Percentiles rank a stretch among this genome's conserved stretches.
phyloP scores from a whole-genome alignment of 2,113 vertebrate species.

The Phaethon lepturus region DNA sequence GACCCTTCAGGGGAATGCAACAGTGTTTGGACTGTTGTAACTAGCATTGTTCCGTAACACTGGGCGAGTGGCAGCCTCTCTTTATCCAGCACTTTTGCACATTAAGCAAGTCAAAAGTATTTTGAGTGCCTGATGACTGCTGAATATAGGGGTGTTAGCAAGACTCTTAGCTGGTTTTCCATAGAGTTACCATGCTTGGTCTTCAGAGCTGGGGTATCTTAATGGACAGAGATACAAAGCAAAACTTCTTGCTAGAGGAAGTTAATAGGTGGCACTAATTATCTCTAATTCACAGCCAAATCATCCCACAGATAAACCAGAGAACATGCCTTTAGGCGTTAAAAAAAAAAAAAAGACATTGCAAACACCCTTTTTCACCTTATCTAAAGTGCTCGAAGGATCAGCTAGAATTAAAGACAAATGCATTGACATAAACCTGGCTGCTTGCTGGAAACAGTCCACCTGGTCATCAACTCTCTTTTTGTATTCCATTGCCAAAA shows the following conservation, averaged over 20 bases:
- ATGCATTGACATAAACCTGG: neutral
- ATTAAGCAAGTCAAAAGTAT: neutral
- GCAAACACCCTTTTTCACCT: neutral
- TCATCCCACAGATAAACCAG: neutral
- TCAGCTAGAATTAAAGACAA: neutral
- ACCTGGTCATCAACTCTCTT: neutral
- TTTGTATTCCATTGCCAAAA: neutral
- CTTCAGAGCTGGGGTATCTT: neutral
- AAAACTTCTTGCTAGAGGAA: neutral
- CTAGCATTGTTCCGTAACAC: neutral
- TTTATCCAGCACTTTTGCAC: neutral
- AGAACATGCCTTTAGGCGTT: neutral
- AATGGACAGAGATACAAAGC: neutral
- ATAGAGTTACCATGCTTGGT: neutral
- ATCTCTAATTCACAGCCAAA: neutral
- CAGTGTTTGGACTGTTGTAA: neutral
- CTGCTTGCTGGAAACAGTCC: neutral
- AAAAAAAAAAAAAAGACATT: neutral
- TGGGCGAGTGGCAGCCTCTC: neutral
- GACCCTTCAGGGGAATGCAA: neutral
- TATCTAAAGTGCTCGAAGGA: neutral
- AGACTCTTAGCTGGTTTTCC: neutral
- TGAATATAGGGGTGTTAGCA: neutral
- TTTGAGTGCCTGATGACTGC: neutral
- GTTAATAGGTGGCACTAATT: neutral